Percentiles rank a stretch among this genome's conserved stretches.
Conservation (phyloP, 64 coral and sea anemone species). For the Actinia tenebrosa region DNA sequence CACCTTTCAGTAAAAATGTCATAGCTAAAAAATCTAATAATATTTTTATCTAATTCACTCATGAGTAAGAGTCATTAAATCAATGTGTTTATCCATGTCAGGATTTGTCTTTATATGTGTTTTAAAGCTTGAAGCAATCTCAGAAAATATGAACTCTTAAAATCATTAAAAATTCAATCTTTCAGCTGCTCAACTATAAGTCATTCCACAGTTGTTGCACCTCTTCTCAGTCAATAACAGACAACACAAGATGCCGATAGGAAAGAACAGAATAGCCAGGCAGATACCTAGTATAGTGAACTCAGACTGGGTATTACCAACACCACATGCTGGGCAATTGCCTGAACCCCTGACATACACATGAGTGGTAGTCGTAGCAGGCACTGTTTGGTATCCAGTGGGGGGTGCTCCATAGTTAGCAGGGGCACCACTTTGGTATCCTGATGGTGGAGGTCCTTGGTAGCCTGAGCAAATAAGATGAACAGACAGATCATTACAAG, state of each 20-base stretch:
- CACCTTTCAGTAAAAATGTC: too few species aligned
- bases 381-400: conserved; percentile 49
- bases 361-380: conserved; percentile 4
- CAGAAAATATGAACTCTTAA: not conserved
- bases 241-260: conserved; percentile 76
- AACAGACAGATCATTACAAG: too few species aligned
- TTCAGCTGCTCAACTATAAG: conserved; percentile 29
- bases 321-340: conserved; percentile 70
- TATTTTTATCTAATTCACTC: too few species aligned
- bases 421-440: conserved; percentile 65
- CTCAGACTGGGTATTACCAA: conserved; percentile 35
- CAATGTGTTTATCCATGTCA: not conserved
- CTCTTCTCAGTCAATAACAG: conserved; percentile 70
- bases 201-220: conserved; percentile 76
- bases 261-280: conserved; percentile 76
- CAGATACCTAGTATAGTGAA: conserved; percentile 63
- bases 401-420: conserved; percentile 17
- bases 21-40: too few species aligned
- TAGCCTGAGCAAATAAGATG: not conserved
- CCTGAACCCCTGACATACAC: conserved; percentile 52
- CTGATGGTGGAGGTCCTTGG: conserved; percentile 5
- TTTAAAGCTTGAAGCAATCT: not conserved
- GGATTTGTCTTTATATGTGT: not conserved
- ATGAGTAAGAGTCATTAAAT: too few species aligned
- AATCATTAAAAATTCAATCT: not conserved